Percentiles rank a stretch among this genome's conserved stretches.
Evolutionary conservation across 2,113 vertebrate genomes (phyloP).

Genomic region (Chloebia gouldiae): DNA sequence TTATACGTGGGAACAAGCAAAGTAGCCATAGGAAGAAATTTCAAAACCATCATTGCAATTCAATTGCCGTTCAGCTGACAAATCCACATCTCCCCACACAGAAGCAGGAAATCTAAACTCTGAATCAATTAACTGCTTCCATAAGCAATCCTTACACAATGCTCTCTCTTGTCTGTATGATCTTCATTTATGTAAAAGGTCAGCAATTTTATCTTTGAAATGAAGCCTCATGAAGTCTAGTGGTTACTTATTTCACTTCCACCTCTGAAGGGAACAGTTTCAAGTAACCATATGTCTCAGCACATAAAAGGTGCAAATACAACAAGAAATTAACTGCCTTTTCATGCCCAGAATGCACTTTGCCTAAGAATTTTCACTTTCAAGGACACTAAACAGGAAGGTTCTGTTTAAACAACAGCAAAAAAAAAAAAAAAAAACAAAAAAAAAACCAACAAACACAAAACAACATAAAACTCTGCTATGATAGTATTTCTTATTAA

Average conservation of each 20-base stretch:
- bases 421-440: background rate
- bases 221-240: background rate
- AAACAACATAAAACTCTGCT: background rate
- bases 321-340: background rate
- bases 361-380: background rate
- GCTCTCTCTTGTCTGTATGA: background rate
- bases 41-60: background rate
- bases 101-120: background rate
- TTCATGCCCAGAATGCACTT: background rate
- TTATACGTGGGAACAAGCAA: background rate
- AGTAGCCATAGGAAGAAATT: background rate
- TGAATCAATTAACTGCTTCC: background rate
- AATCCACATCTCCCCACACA: background rate
- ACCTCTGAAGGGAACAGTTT: conserved; percentile 2
- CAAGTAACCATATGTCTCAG: background rate
- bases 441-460: background rate
- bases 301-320: conserved; percentile 2
- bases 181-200: background rate
- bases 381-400: background rate
- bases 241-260: conserved; percentile 34
- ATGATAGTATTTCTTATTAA: background rate
- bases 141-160: background rate
- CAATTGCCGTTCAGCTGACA: background rate
- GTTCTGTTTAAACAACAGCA: background rate
- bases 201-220: conserved; percentile 30